Conservation (phyloP, 1,140 invertebrate species). For the Trichogramma pretiosum region DNA sequence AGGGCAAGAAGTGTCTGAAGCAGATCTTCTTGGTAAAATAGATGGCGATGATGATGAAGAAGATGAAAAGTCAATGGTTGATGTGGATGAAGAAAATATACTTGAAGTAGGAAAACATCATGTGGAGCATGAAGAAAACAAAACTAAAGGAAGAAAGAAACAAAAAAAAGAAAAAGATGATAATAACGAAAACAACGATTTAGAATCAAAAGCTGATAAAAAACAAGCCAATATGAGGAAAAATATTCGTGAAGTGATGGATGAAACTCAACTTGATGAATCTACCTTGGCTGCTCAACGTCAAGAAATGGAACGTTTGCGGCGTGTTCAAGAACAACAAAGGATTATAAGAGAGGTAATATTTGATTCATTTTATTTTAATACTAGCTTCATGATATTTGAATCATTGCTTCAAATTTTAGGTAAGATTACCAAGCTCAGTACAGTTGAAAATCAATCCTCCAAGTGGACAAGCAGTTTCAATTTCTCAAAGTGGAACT, state of each 20-base stretch:
- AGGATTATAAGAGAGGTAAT: conserved; percentile 63
- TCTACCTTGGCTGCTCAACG: conserved; percentile 85
- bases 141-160: conserved; percentile 33
- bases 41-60: conserved; percentile 38
- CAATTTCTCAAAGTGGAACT: conserved; percentile 25
- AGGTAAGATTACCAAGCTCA: conserved; percentile 31
- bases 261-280: conserved; percentile 83
- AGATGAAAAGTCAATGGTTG: conserved; percentile 29
- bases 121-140: conserved; percentile 29
- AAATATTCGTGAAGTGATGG: conserved; percentile 86
- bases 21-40: conserved; percentile 38
- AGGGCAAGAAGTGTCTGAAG: conserved; percentile 41
- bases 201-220: conserved; percentile 47
- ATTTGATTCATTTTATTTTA: neutral
- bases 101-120: conserved; percentile 29
- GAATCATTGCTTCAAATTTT: neutral
- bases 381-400: neutral
- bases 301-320: conserved; percentile 80
- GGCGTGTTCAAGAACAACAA: conserved; percentile 76
- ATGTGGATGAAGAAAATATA: conserved; percentile 33
- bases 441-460: conserved; percentile 37
- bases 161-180: conserved; percentile 36
- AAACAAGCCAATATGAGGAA: conserved; percentile 63
- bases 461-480: conserved; percentile 20
- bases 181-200: conserved; percentile 30